Percentiles rank a stretch among this genome's conserved stretches.
Conservation (phyloP, 23 tunicate species). For the Halocynthia roretzi region DNA sequence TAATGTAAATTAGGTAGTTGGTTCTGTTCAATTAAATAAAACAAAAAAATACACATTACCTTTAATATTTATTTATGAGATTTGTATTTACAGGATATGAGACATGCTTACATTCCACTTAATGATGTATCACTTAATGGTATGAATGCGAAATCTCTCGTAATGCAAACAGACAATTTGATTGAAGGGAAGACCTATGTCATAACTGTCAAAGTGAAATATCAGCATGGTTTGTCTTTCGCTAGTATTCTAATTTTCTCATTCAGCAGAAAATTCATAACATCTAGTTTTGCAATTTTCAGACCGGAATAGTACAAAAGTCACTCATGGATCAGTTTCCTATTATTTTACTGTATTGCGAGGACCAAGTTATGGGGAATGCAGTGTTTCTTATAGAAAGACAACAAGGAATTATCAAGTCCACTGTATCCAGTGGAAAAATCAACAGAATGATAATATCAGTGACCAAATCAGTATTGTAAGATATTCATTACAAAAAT, state of each 20-base stretch:
- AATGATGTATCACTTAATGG: conserved; percentile 10
- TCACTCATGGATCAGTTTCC: conserved; percentile 18
- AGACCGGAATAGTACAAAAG: too few relatives aligned
- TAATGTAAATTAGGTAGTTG: too few relatives aligned
- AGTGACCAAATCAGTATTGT: conserved; percentile 19
- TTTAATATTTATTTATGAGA: too few relatives aligned
- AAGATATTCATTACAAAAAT: too few relatives aligned
- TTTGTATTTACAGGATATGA: conserved; percentile 17
- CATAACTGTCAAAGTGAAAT: conserved; percentile 21
- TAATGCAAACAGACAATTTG: conserved; percentile 35
- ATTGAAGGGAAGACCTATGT: conserved; percentile 64
- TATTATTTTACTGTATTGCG: conserved; percentile 58
- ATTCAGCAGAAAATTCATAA: too few relatives aligned
- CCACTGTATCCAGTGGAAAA: conserved; percentile 68
- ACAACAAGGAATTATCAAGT: conserved; percentile 29
- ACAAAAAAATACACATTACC: too few relatives aligned
- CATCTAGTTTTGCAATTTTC: too few relatives aligned
- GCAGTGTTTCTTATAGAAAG: conserved; percentile 32
- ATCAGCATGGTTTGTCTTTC: too few relatives aligned
- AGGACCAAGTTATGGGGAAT: conserved; percentile 77
- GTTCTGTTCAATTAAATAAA: too few relatives aligned
- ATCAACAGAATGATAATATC: conserved; percentile 27
- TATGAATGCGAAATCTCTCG: background rate
- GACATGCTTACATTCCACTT: conserved; percentile 7
- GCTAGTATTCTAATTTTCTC: too few relatives aligned